Conservation (phyloP, 1,140 invertebrate genomes). For the Diplogasteroides magnus region DNA sequence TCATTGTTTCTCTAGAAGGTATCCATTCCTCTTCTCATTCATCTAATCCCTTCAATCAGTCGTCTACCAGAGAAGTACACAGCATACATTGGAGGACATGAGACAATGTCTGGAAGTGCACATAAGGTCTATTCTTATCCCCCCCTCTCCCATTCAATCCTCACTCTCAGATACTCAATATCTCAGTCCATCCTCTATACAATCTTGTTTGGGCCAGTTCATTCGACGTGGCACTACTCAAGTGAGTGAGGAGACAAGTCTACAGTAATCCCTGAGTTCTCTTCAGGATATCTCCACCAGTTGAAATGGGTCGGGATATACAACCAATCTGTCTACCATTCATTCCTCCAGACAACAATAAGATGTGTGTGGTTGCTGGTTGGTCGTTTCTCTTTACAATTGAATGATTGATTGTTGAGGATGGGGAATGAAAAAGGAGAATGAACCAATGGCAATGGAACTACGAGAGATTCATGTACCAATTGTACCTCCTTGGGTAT, state of each 20-base stretch:
- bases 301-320: neutral
- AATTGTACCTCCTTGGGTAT: conserved; percentile 10
- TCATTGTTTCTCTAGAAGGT: conserved; percentile 18
- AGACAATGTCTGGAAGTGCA: conserved; percentile 7
- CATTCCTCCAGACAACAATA: conserved; percentile 7
- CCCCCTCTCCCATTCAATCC: neutral
- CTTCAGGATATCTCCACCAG: conserved; percentile 20
- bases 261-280: neutral
- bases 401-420: conserved; percentile 5
- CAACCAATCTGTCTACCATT: conserved; percentile 19
- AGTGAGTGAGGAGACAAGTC: neutral
- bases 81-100: conserved; percentile 14
- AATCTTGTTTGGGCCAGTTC: conserved; percentile 11
- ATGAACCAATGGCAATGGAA: neutral
- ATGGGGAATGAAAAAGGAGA: conserved; percentile 14
- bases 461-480: conserved; percentile 23
- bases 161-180: neutral
- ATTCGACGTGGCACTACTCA: conserved; percentile 21
- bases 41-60: neutral
- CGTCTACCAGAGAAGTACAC: conserved; percentile 3
- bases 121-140: conserved; percentile 16
- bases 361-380: conserved; percentile 21
- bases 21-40: too few species aligned
- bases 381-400: neutral
- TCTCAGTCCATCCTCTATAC: conserved; percentile 19